A percentile compares a stretch with the other conserved stretches of the same genome.
These are phyloP conservation scores for Empis livida DNA, from an alignment of 2,888 invertebrate species.

Conservation along the genomic window DNA sequence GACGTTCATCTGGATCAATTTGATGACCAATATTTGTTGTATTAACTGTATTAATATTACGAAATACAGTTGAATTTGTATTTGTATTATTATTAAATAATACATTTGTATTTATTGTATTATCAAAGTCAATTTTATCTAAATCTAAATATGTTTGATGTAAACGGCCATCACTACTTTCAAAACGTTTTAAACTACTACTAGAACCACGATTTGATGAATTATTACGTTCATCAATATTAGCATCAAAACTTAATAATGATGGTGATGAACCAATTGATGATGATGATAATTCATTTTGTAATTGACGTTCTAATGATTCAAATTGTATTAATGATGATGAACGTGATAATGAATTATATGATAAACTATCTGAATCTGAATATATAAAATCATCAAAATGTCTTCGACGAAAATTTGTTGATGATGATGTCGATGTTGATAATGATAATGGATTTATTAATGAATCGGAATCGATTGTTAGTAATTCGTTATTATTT, in stretches of 20 bases:
- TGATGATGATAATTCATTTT: conserved; percentile 29
- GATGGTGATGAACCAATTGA: conserved; percentile 34
- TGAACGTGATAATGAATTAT: conserved; percentile 57
- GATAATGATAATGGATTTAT: not conserved
- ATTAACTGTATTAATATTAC: too few relatives aligned
- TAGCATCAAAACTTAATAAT: conserved; percentile 25
- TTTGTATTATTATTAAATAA: not conserved
- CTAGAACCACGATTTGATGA: conserved; percentile 26
- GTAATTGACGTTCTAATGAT: conserved; percentile 60
- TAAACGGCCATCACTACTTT: conserved; percentile 28
- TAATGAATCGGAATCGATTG: not conserved
- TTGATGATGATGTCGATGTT: not conserved
- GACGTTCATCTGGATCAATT: not conserved
- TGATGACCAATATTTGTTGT: too few relatives aligned
- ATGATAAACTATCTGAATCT: conserved; percentile 37
- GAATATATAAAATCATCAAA: conserved; percentile 33
- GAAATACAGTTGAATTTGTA: not conserved
- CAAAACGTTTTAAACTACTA: conserved; percentile 27
- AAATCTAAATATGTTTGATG: conserved; percentile 34
- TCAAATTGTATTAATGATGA: conserved; percentile 77
- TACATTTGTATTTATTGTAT: conserved; percentile 16
- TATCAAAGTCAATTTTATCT: conserved; percentile 30
- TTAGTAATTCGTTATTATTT: not conserved
- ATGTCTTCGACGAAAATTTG: conserved; percentile 20
- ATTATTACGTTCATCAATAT: conserved; percentile 13